phyloP scores from a whole-genome alignment of 2,888 invertebrate species.

The Eupithecia inturbata region DNA sequence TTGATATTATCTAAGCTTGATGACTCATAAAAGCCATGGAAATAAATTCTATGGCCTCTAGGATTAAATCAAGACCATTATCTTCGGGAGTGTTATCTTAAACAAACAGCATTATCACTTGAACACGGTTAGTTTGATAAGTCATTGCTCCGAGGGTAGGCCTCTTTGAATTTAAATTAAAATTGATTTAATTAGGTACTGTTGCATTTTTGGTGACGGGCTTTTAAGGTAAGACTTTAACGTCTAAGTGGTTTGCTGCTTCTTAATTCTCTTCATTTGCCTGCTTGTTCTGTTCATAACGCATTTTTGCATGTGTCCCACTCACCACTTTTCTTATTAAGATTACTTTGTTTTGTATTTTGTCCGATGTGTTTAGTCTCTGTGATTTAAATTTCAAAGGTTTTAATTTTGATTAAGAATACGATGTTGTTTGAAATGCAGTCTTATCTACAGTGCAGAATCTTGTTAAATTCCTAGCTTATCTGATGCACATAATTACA shows the following conservation, averaged over 20 bases:
- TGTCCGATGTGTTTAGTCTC: slow-evolving; percentile 30
- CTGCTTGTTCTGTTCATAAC: slow-evolving; percentile 51
- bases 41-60: slow-evolving; percentile 28
- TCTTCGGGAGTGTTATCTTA: slow-evolving; percentile 58
- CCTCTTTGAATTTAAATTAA: slow-evolving; percentile 48
- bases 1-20: slow-evolving; percentile 11
- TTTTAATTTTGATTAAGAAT: slow-evolving; percentile 11
- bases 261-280: slow-evolving; percentile 67
- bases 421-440: slow-evolving; percentile 21
- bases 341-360: slow-evolving; percentile 34
- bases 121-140: slow-evolving; percentile 53
- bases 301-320: slow-evolving; percentile 37
- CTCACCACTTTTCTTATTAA: slow-evolving; percentile 27
- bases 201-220: slow-evolving; percentile 77
- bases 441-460: slow-evolving; percentile 12
- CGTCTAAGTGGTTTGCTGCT: slow-evolving; percentile 57
- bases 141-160: slow-evolving; percentile 48
- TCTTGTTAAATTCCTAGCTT: slow-evolving; percentile 10
- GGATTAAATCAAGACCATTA: slow-evolving; percentile 55
- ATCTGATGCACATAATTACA: slow-evolving; percentile 15
- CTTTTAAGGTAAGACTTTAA: slow-evolving; percentile 70
- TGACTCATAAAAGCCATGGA: slow-evolving; percentile 16
- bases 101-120: slow-evolving; percentile 60
- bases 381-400: slow-evolving; percentile 25
- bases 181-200: slow-evolving; percentile 57